These are phyloP conservation scores for Streptopelia turtur DNA, from an alignment of 2,797 vertebrate species.

Conservation along the genomic window DNA sequence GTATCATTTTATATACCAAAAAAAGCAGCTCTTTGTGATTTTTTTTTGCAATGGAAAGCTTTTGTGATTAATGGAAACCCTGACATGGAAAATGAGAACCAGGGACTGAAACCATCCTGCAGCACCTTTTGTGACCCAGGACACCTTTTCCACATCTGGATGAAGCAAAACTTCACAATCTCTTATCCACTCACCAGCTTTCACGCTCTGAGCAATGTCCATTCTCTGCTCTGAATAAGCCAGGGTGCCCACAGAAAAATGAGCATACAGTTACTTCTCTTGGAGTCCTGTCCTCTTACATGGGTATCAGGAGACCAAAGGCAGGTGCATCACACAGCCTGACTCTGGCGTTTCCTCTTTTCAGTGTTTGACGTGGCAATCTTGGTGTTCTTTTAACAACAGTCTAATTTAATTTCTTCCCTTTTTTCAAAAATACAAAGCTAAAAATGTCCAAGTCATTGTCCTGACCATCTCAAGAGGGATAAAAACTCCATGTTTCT, in stretches of 20 bases:
- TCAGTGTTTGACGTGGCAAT: background rate
- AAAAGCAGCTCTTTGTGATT: background rate
- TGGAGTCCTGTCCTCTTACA: background rate
- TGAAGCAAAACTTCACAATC: background rate
- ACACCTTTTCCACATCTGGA: background rate
- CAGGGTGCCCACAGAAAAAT: background rate
- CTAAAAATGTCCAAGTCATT: background rate
- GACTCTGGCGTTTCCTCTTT: background rate
- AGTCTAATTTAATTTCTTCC: background rate
- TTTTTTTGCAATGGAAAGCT: background rate
- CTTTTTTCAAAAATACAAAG: background rate
- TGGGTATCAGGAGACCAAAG: background rate
- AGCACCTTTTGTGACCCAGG: background rate
- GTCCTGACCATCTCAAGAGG: background rate
- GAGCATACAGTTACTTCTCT: background rate
- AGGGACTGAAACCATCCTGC: background rate
- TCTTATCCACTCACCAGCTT: background rate
- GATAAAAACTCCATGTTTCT: background rate
- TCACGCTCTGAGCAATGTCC: background rate
- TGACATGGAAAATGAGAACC: background rate
- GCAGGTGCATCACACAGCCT: background rate
- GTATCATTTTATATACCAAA: background rate
- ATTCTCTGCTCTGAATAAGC: background rate
- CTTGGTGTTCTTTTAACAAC: background rate
- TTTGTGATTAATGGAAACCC: background rate